Percentiles rank a stretch among this genome's conserved stretches.
These are phyloP conservation scores for Phthorimaea operculella DNA, from an alignment of 1,140 invertebrate genomes.

Conservation along the genomic window DNA sequence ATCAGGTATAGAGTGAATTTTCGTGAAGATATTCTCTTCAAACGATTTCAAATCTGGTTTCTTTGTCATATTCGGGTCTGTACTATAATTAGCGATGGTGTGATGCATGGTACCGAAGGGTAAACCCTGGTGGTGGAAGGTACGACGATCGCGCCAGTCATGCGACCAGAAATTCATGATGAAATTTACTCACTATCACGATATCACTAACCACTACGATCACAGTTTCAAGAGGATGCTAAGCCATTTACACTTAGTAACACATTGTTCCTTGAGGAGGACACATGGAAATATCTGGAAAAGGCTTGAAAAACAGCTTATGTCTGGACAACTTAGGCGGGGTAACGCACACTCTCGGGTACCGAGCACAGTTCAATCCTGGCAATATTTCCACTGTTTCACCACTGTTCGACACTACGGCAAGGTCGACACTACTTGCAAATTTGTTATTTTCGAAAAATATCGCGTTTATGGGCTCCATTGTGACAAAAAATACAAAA, in stretches of 20 bases:
- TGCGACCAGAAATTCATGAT: slow-evolving; percentile 10
- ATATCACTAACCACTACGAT: slow-evolving; percentile 23
- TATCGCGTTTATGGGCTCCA: slow-evolving; percentile 44
- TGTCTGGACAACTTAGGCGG: slow-evolving; percentile 18
- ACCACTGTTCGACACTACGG: slow-evolving; percentile 27
- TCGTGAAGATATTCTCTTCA: slow-evolving; percentile 36
- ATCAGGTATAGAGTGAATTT: slow-evolving; percentile 41
- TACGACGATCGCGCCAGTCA: slow-evolving; percentile 40
- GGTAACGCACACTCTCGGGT: slow-evolving; percentile 12
- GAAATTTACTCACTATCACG: slow-evolving; percentile 40
- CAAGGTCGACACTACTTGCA: slow-evolving; percentile 28
- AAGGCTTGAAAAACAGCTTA: slow-evolving; percentile 35
- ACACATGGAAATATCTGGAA: slow-evolving; percentile 32
- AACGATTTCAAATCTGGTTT: slow-evolving; percentile 28
- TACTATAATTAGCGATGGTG: slow-evolving; percentile 38
- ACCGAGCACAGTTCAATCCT: slow-evolving; percentile 3
- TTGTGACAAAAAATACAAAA: slow-evolving; percentile 44
- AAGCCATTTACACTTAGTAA: slow-evolving; percentile 44
- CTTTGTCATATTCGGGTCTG: slow-evolving; percentile 28
- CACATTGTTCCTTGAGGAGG: slow-evolving; percentile 27
- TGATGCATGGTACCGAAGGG: slow-evolving; percentile 19
- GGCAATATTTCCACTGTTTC: slow-evolving; percentile 32
- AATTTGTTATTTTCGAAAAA: slow-evolving; percentile 41
- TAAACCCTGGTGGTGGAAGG: slow-evolving; percentile 17
- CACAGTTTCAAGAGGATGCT: slow-evolving; percentile 35